Percentiles rank a stretch among this genome's conserved stretches.
phyloP scores from a whole-genome alignment of 2,113 vertebrate genomes.

The Syngnathus typhle region DNA sequence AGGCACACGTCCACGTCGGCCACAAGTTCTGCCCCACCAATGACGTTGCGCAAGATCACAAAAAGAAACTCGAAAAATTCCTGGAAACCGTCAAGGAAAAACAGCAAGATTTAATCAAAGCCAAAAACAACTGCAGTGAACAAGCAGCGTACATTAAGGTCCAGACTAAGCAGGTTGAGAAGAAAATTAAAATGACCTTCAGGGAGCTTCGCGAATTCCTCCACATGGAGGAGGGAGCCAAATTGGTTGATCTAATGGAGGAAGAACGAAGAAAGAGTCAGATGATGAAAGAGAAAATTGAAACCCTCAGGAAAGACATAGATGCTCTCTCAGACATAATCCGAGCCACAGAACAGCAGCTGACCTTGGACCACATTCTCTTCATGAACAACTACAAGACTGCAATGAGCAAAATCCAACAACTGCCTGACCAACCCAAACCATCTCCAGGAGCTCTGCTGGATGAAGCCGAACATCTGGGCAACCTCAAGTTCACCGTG shows the following conservation, averaged over 20 bases:
- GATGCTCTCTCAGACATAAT: background rate
- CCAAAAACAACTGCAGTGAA: background rate
- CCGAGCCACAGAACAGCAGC: background rate
- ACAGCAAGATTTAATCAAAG: background rate
- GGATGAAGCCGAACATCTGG: conserved; percentile 9
- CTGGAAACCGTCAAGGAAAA: background rate
- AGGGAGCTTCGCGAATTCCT: conserved; percentile 1
- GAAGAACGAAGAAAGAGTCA: conserved; percentile 11
- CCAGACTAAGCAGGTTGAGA: background rate
- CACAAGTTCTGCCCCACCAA: background rate
- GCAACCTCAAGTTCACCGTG: conserved; percentile 5
- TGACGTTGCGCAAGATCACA: background rate
- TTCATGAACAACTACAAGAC: background rate
- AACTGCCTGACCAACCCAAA: background rate
- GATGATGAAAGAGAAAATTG: background rate
- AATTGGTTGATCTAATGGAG: conserved; percentile 1
- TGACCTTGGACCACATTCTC: background rate
- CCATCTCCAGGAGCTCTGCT: background rate
- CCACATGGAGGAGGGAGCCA: background rate
- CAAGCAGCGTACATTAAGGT: background rate
- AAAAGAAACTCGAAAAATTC: background rate
- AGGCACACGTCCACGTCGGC: background rate
- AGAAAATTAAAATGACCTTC: background rate
- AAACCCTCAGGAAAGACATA: background rate
- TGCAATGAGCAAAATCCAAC: background rate